phyloP scores from a whole-genome alignment of 53 echinoderm and acorn worm species.

The Apostichopus leukothele region DNA sequence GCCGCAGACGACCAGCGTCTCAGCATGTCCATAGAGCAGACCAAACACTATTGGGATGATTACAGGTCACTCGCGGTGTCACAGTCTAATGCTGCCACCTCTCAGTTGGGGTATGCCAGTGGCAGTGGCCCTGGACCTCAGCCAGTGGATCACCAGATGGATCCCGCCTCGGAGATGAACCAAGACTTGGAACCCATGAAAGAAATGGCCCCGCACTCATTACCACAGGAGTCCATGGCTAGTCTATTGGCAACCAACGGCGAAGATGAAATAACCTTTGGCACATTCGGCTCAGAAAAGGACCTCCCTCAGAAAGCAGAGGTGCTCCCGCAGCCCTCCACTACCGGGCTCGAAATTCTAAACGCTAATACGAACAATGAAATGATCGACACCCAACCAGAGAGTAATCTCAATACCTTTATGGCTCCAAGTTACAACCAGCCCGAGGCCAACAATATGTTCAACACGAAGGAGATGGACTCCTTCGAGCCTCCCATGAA shows the following conservation, averaged over 20 bases:
- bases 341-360: constrained; percentile 5
- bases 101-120: constrained; percentile 21
- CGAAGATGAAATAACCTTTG: constrained; percentile 65
- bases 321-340: neutral
- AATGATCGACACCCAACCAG: constrained; percentile 11
- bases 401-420: constrained; percentile 10
- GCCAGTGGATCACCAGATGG: constrained; percentile 34
- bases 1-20: constrained; percentile 77
- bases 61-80: constrained; percentile 50
- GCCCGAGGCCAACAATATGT: constrained; percentile 15
- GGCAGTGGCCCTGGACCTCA: constrained; percentile 9
- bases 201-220: neutral
- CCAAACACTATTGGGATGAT: constrained; percentile 83
- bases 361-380: constrained; percentile 35
- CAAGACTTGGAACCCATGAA: constrained; percentile 30
- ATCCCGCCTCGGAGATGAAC: neutral
- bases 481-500: neutral
- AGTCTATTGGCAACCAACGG: constrained; percentile 47
- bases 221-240: constrained; percentile 37
- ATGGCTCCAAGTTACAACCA: constrained; percentile 4
- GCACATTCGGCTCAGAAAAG: constrained; percentile 57
- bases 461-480: constrained; percentile 35
- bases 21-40: constrained; percentile 74
- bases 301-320: constrained; percentile 17
- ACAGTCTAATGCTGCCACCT: neutral